Evolutionary conservation across 2,113 vertebrate genomes (phyloP).

Genomic region (Sylvietta virens): DNA sequence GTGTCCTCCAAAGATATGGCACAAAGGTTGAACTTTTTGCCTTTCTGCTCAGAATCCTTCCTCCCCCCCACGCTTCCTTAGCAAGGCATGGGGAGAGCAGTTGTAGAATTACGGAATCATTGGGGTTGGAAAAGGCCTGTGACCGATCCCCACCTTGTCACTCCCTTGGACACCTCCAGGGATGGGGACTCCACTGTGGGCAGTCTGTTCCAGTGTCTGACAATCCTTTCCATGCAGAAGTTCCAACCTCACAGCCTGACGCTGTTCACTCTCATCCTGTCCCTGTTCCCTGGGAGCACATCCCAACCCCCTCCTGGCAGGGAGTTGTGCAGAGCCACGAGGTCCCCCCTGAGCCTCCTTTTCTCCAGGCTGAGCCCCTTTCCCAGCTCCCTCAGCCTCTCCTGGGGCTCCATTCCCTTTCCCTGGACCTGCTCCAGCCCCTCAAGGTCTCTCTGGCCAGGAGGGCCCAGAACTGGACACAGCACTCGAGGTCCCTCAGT

Average conservation of each 20-base stretch:
- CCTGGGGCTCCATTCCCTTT: no score
- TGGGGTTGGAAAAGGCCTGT: neutral
- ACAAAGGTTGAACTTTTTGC: neutral
- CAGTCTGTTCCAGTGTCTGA: neutral
- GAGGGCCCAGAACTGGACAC: neutral
- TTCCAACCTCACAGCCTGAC: neutral
- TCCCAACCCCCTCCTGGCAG: neutral
- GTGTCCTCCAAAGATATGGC: neutral
- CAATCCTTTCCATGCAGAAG: neutral
- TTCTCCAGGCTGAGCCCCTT: neutral
- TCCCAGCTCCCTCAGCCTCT: no score
- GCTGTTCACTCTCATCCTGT: neutral
- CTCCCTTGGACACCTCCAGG: neutral
- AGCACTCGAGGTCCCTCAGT: accelerated
- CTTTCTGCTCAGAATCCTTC: neutral
- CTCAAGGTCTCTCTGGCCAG: neutral
- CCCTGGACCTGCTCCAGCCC: neutral
- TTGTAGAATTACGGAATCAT: neutral
- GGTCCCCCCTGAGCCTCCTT: neutral
- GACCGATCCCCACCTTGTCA: neutral
- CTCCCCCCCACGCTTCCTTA: neutral
- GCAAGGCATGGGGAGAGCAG: neutral
- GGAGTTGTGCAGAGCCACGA: neutral
- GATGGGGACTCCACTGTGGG: neutral
- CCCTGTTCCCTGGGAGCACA: neutral